A percentile compares a stretch with the other conserved stretches of the same genome.
phyloP scores from a whole-genome alignment of 2,113 vertebrate species.

The Elanus axillaris region DNA sequence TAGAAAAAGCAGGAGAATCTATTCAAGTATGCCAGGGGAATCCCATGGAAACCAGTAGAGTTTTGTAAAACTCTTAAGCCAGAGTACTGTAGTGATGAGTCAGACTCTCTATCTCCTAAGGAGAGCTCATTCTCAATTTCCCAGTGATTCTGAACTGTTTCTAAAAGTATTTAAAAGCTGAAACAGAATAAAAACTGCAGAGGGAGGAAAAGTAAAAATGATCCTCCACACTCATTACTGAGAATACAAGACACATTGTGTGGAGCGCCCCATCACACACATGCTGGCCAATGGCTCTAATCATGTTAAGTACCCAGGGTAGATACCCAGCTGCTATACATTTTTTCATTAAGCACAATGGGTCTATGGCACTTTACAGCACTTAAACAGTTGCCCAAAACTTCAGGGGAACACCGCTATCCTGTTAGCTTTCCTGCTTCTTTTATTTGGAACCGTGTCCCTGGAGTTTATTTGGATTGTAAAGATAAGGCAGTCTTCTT shows the following conservation, averaged over 20 bases:
- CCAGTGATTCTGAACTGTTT: not conserved
- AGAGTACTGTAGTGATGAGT: not conserved
- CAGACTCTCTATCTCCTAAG: not conserved
- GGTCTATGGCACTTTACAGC: not conserved
- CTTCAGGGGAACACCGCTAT: not conserved
- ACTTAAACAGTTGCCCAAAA: not conserved
- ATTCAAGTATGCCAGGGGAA: not conserved
- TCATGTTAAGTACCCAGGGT: fast-evolving
- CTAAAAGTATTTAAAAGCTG: not conserved
- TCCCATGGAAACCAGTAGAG: constrained; percentile 2
- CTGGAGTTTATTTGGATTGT: not conserved
- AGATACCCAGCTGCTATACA: not conserved
- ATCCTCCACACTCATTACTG: not conserved
- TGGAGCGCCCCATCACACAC: not conserved
- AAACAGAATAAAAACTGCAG: not conserved
- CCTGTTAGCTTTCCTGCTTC: not conserved
- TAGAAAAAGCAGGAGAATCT: not conserved
- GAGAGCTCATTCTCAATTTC: not conserved
- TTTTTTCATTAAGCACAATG: not conserved
- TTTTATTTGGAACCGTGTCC: not conserved
- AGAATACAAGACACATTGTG: not conserved
- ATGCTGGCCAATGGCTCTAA: not conserved
- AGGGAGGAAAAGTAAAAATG: not conserved
- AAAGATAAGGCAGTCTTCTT: not conserved
- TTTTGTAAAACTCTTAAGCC: not conserved